Percentiles rank a stretch among this genome's conserved stretches.
These are phyloP conservation scores for Pseudomyrmex flavicornis DNA, from an alignment of 1,140 invertebrate genomes.

Conservation along the genomic window DNA sequence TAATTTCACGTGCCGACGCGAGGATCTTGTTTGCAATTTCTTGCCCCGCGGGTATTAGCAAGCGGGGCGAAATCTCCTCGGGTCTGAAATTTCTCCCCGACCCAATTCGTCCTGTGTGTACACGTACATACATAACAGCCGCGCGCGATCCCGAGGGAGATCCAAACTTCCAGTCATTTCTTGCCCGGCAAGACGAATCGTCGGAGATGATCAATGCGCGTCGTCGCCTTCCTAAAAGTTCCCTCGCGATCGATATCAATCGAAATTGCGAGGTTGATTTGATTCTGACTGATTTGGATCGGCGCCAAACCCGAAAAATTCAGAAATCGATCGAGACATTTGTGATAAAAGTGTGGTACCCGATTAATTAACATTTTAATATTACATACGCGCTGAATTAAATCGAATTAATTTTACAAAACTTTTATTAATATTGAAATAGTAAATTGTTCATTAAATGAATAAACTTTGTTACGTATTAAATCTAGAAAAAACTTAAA, in stretches of 20 bases:
- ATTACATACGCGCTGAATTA: too few relatives aligned
- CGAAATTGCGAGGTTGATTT: neutral
- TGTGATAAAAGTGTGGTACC: neutral
- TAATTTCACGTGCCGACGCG: conserved; percentile 67
- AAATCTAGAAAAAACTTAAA: neutral
- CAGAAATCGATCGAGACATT: neutral
- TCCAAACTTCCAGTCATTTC: conserved; percentile 55
- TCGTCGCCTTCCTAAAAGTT: neutral
- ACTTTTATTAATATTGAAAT: neutral
- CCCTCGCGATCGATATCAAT: conserved; percentile 28
- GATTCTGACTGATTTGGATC: neutral
- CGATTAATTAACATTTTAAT: conserved; percentile 15
- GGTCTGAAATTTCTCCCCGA: conserved; percentile 64
- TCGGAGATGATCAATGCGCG: conserved; percentile 50
- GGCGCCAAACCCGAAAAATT: neutral
- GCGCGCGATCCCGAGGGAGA: conserved; percentile 37
- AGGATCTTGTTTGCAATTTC: conserved; percentile 73
- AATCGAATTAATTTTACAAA: conserved; percentile 5
- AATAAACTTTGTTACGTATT: neutral
- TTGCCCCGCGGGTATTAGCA: conserved; percentile 70
- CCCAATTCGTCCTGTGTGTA: conserved; percentile 43
- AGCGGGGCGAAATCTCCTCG: conserved; percentile 58
- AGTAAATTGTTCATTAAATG: neutral
- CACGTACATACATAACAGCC: neutral
- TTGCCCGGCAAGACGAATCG: conserved; percentile 37